phyloP scores from a whole-genome alignment of 2,113 vertebrate species.

The Dermatemys mawii region DNA sequence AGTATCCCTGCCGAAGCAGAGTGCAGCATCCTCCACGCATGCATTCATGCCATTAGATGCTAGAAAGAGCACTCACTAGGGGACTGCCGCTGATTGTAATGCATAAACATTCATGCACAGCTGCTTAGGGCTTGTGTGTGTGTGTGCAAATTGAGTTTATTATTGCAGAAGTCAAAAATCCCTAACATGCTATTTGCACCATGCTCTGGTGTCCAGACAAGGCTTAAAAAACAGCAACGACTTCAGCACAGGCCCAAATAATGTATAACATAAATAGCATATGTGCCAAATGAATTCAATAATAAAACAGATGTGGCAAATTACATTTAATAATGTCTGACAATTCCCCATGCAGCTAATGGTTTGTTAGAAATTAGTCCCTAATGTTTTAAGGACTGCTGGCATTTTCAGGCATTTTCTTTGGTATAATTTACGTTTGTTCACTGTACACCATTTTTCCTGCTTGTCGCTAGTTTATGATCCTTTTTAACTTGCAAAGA shows the following conservation, averaged over 20 bases:
- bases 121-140: not conserved
- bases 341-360: constrained; percentile 70
- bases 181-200: not conserved
- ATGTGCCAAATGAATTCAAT: constrained; percentile 61
- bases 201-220: not conserved
- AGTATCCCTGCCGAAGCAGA: constrained; percentile 5
- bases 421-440: constrained; percentile 59
- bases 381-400: constrained; percentile 69
- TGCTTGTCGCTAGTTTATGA: constrained; percentile 35
- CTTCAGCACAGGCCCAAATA: not conserved
- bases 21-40: not conserved
- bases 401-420: constrained; percentile 57
- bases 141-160: not conserved
- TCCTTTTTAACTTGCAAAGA: constrained; percentile 11
- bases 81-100: not conserved
- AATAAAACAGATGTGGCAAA: constrained; percentile 72
- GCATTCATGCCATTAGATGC: not conserved
- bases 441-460: not conserved
- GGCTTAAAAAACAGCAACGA: not conserved
- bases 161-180: not conserved
- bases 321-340: constrained; percentile 76
- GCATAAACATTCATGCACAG: constrained; percentile 1
- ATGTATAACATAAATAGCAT: constrained; percentile 21
- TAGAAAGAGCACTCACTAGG: constrained; percentile 8
- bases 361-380: constrained; percentile 75